phyloP scores from a whole-genome alignment of 1,140 invertebrate genomes.

The Sycophaga agraensis region DNA sequence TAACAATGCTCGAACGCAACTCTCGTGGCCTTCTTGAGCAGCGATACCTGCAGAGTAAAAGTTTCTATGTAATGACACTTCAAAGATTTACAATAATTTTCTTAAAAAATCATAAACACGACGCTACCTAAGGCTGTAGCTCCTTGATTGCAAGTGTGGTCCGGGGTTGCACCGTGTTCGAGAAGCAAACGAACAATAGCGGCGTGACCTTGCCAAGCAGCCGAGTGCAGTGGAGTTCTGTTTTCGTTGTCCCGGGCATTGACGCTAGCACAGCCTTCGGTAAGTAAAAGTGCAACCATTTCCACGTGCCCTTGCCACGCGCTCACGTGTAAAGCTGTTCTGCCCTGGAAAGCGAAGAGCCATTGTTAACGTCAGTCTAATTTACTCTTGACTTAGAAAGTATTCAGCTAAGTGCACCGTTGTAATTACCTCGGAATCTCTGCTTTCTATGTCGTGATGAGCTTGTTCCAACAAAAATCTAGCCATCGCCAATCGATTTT shows the following conservation, averaged over 20 bases:
- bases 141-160: slow-evolving; percentile 92
- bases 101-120: neutral
- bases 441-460: slow-evolving; percentile 79
- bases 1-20: slow-evolving; percentile 82
- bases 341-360: too few species aligned
- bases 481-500: slow-evolving; percentile 84
- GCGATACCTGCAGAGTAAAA: slow-evolving; percentile 69
- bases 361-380: too few species aligned
- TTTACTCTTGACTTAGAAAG: too few species aligned
- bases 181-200: slow-evolving; percentile 81
- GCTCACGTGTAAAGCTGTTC: slow-evolving; percentile 89
- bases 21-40: slow-evolving; percentile 87
- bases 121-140: slow-evolving; percentile 80
- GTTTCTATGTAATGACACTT: too few species aligned
- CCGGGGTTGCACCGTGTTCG: slow-evolving; percentile 75
- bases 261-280: slow-evolving; percentile 75
- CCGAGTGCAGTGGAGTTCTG: slow-evolving; percentile 87
- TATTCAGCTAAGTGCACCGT: too few species aligned
- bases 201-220: slow-evolving; percentile 92
- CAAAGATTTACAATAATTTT: too few species aligned
- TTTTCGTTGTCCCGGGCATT: slow-evolving; percentile 89
- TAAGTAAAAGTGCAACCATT: slow-evolving; percentile 84
- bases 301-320: slow-evolving; percentile 91
- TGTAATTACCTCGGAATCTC: slow-evolving; percentile 88
- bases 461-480: slow-evolving; percentile 78